A percentile compares a stretch with the other conserved stretches of the same genome.
These are phyloP conservation scores for Merluccius polli DNA, from an alignment of 2,797 vertebrate species.

Conservation along the genomic window DNA sequence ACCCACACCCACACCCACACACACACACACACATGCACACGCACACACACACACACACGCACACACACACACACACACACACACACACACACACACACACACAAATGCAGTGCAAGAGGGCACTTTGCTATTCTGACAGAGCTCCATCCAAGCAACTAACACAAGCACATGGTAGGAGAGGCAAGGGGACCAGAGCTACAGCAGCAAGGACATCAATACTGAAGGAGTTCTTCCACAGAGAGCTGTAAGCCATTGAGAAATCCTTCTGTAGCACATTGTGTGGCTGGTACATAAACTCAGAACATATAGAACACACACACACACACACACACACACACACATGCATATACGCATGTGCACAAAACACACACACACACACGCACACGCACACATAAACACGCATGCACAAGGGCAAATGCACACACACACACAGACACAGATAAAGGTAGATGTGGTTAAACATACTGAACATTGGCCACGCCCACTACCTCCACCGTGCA, in stretches of 20 bases:
- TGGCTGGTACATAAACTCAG: not conserved
- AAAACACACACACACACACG: not conserved
- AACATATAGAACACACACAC: not conserved
- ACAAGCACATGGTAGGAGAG: constrained; percentile 28
- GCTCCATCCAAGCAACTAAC: constrained; percentile 28
- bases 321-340: not conserved
- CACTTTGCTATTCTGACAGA: constrained; percentile 15
- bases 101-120: constrained; percentile 3
- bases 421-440: not conserved
- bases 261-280: not conserved
- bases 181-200: constrained; percentile 23
- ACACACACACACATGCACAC: constrained; percentile 12
- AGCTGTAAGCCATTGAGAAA: not conserved
- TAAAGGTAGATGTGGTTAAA: not conserved
- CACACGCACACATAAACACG: not conserved
- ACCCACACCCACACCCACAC: constrained; percentile 16
- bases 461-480: not conserved
- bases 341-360: not conserved
- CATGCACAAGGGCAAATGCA: not conserved
- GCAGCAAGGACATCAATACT: constrained; percentile 26
- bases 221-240: constrained; percentile 6
- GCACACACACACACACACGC: constrained; percentile 8
- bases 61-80: constrained; percentile 10
- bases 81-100: constrained; percentile 8
- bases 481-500: not conserved